Conservation (phyloP, 1,140 invertebrate genomes). For the Chrysoperla carnea region DNA sequence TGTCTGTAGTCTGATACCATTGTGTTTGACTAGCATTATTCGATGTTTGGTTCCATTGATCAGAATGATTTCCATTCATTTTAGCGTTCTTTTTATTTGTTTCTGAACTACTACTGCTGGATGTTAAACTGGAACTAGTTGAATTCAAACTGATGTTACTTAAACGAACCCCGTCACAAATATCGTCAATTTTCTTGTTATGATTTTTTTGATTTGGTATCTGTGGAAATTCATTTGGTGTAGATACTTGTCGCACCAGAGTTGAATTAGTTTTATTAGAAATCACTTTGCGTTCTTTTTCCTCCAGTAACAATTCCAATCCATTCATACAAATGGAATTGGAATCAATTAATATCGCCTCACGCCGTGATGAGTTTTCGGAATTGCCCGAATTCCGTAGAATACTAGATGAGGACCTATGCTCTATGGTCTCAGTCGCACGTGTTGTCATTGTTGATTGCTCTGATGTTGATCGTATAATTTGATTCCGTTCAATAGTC, state of each 20-base stretch:
- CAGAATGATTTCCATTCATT: background rate
- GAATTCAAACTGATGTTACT: slow-evolving; percentile 22
- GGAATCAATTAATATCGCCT: slow-evolving; percentile 3
- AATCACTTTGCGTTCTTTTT: background rate
- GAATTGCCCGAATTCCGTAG: background rate
- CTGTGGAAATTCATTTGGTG: too few species aligned
- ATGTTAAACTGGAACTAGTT: slow-evolving; percentile 20
- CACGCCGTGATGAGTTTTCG: background rate
- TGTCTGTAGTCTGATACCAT: background rate
- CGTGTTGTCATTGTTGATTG: background rate
- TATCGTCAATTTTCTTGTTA: slow-evolving; percentile 8
- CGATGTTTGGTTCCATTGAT: background rate
- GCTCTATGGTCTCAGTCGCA: background rate
- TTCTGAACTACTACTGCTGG: slow-evolving; percentile 17
- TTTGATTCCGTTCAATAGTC: slow-evolving; percentile 13
- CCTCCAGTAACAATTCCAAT: background rate
- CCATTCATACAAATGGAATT: slow-evolving; percentile 4
- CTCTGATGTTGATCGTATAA: background rate
- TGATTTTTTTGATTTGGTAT: background rate
- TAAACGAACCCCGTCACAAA: slow-evolving; percentile 6
- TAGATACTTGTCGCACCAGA: background rate
- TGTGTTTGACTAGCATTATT: background rate
- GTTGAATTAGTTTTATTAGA: background rate
- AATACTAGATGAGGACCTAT: background rate
- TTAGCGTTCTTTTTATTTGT: slow-evolving; percentile 14